Base-by-base conservation (phyloP, 2,888 invertebrate species). In the Timandra comae region DNA sequence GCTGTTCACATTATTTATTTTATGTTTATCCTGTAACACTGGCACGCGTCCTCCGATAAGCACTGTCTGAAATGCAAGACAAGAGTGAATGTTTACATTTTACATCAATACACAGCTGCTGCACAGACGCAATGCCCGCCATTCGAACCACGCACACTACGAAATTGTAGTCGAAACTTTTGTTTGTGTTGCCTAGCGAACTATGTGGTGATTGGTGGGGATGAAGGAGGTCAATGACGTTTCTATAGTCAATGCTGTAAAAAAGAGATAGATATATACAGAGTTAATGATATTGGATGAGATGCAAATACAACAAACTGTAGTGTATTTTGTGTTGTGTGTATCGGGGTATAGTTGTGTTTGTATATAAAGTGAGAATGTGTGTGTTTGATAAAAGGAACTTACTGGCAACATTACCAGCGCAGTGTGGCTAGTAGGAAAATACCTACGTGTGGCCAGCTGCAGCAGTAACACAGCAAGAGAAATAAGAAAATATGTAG, bases 41-140 rank as follows among this genome's bases (percentile, higher is more conserved):
- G n/a, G n/a, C n/a, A 65, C 66, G 62, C 68, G 62, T 60, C 67
- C 63, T 56, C 67, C 62, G 57, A 70, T 76, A 74, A 74, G 71
- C 71, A 79, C 79, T 79, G n/a, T n/a, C n/a, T n/a, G 77, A 71
- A 82, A 76, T 58, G 61, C 63, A 73, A 68, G 73, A 74, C 75
- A 75, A 70, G 65, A 60, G 67, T 6, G 16, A 72, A 71, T 80
- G 78, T 81, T 81, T 79, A 82, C 80, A 16, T 16, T 16, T 16
- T 16, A 16, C 16, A 78, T 79, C 74, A 73, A 77, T 78, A 78
- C 65, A 60, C 52, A 67, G 69, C 34, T 27, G 26, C 12, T 28
- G 35, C 69, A 76, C 72, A 69, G 66, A 46, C 68, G 68, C 53
- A 63, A 40, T 41, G 62, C 59, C 55, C 66, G 66, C 54, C 52